phyloP scores from a whole-genome alignment of 2,113 vertebrate genomes.

The Microcebus griseorufus region DNA sequence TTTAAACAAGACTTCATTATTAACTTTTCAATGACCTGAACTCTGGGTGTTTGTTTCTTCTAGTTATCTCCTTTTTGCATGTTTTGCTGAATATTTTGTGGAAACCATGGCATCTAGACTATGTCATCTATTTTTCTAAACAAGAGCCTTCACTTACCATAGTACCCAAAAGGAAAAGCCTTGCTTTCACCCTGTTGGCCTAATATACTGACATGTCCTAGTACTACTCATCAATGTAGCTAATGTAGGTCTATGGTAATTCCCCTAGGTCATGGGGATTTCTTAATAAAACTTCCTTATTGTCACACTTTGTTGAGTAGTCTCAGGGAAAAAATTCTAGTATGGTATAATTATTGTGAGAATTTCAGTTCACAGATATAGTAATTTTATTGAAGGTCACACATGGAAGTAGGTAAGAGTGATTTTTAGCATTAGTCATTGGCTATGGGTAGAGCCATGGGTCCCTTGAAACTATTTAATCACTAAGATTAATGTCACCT shows the following conservation, averaged over 20 bases:
- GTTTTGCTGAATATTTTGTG: neutral
- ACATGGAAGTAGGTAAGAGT: neutral
- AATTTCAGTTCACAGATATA: neutral
- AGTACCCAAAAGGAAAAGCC: neutral
- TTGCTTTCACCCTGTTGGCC: neutral
- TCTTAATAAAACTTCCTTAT: neutral
- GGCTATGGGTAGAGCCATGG: neutral
- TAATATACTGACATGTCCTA: neutral
- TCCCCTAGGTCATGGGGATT: neutral
- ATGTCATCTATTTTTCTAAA: neutral
- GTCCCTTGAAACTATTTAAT: neutral
- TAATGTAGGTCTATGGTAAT: neutral
- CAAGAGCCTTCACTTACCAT: neutral
- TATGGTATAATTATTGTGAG: neutral
- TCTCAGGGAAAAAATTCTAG: neutral
- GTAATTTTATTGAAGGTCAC: neutral
- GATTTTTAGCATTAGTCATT: neutral
- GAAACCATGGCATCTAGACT: neutral
- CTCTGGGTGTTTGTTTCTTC: neutral
- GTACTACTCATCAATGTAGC: neutral
- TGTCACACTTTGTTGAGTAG: too few species aligned
- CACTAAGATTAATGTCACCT: neutral
- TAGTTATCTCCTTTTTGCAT: neutral
- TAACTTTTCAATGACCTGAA: neutral
- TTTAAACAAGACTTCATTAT: neutral